Evolutionary conservation across 2,113 vertebrate species (phyloP).

Genomic region (Bolborhynchus lineola): DNA sequence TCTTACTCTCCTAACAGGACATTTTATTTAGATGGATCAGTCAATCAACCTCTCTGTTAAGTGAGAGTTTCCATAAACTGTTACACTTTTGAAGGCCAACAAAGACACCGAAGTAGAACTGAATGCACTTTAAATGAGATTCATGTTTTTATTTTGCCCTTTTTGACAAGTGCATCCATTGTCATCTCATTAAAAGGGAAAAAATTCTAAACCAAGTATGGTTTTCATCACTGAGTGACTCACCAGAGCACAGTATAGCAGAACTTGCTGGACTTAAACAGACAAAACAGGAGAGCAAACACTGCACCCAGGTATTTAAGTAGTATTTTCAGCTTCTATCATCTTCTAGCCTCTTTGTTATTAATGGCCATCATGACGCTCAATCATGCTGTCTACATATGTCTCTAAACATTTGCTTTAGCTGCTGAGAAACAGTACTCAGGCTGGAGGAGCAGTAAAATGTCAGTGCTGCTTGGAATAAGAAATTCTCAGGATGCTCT

Average conservation of each 20-base stretch:
- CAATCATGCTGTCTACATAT: not conserved
- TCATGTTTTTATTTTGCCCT: not conserved
- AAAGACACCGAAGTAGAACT: not conserved
- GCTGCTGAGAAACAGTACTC: not conserved
- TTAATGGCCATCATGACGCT: not conserved
- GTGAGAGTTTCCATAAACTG: not conserved
- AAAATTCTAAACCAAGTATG: not conserved
- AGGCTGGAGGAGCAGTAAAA: not conserved
- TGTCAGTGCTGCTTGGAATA: not conserved
- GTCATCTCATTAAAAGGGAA: not conserved
- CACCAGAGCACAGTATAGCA: not conserved
- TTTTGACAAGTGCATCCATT: not conserved
- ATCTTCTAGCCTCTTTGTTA: not conserved
- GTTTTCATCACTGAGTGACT: conserved; percentile 13
- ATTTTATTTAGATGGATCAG: not conserved
- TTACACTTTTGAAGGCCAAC: not conserved
- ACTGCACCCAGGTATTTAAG: not conserved
- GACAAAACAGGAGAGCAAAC: not conserved
- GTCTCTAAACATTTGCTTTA: not conserved
- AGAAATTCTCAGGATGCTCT: not conserved
- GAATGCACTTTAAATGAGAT: not conserved
- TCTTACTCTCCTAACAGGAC: not conserved
- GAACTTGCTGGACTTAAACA: not conserved
- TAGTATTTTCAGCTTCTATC: not conserved
- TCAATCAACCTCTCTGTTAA: not conserved